These are phyloP conservation scores for Malthinus flaveolus DNA, from an alignment of 2,888 invertebrate species.

Conservation along the genomic window DNA sequence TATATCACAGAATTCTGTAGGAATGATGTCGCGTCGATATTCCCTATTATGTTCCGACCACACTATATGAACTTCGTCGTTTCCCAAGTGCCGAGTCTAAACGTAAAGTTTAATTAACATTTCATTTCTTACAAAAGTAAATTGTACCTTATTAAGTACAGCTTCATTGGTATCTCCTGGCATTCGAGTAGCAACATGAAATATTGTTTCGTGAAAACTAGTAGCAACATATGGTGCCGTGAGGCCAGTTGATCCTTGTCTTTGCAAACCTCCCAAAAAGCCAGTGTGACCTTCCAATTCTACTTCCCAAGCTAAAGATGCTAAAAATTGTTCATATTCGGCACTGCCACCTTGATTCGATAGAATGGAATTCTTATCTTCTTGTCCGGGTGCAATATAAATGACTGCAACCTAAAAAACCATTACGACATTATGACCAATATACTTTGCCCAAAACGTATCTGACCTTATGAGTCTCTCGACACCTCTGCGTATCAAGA, in stretches of 20 bases:
- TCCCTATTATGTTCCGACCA: slow-evolving; percentile 98
- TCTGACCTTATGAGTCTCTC: slow-evolving; percentile 87
- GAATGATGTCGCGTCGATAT: slow-evolving; percentile 94
- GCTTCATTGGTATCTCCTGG: slow-evolving; percentile 87
- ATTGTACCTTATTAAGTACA: slow-evolving; percentile 76
- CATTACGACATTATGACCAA: background rate
- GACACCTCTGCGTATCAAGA: slow-evolving; percentile 87
- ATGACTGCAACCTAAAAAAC: slow-evolving; percentile 80
- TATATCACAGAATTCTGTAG: slow-evolving; percentile 99
- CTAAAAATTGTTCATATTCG: slow-evolving; percentile 83
- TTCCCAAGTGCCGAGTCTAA: slow-evolving; percentile 91
- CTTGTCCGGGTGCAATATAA: slow-evolving; percentile 97
- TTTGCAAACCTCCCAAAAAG: slow-evolving; percentile 90
- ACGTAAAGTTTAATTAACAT: slow-evolving; percentile 18
- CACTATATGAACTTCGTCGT: slow-evolving; percentile 98
- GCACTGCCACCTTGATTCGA: slow-evolving; percentile 91
- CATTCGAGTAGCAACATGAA: slow-evolving; percentile 98
- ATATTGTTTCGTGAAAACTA: slow-evolving; percentile 91
- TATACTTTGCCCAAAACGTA: background rate
- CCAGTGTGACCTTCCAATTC: slow-evolving; percentile 94
- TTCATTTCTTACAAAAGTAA: no score
- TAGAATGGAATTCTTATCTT: slow-evolving; percentile 91
- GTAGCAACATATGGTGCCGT: slow-evolving; percentile 95
- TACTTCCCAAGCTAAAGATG: slow-evolving; percentile 77
- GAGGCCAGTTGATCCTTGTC: slow-evolving; percentile 87